Evolutionary conservation across 2,113 vertebrate genomes (phyloP).

Genomic region (Cynoglossus semilaevis): DNA sequence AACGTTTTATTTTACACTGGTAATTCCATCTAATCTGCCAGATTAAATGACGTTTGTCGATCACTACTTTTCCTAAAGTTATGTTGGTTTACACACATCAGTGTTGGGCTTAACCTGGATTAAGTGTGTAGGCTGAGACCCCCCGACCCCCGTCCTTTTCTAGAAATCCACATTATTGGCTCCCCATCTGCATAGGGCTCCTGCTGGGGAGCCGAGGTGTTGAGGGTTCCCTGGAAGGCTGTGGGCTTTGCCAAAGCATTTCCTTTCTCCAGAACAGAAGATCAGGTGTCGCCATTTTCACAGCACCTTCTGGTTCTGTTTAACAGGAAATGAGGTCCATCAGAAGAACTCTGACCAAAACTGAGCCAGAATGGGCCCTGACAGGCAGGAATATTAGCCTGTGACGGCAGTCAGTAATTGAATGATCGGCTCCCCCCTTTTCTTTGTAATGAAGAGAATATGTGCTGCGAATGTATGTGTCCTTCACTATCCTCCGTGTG

Average conservation of each 20-base stretch:
- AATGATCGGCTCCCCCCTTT: slow-evolving; percentile 73
- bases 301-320: slow-evolving; percentile 83
- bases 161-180: slow-evolving; percentile 9
- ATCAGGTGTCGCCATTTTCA: slow-evolving; percentile 83
- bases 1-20: too few relatives aligned
- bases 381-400: slow-evolving; percentile 85
- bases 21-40: too few relatives aligned
- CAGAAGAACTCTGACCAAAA: slow-evolving; percentile 79
- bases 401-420: slow-evolving; percentile 82
- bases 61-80: not conserved
- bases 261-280: slow-evolving; percentile 69
- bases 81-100: not conserved
- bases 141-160: not conserved
- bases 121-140: slow-evolving; percentile 13
- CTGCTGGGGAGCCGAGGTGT: slow-evolving; percentile 50
- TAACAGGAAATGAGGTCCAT: slow-evolving; percentile 81
- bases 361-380: slow-evolving; percentile 82
- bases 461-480: slow-evolving; percentile 83
- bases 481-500: slow-evolving; percentile 63
- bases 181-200: slow-evolving; percentile 26
- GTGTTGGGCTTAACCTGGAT: slow-evolving; percentile 16
- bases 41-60: too few relatives aligned
- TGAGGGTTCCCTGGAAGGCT: slow-evolving; percentile 57
- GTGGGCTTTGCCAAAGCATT: slow-evolving; percentile 55
- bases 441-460: slow-evolving; percentile 81